Evolutionary conservation across 2,888 invertebrate species (phyloP).

Genomic region (Aphidoletes aphidimyza): DNA sequence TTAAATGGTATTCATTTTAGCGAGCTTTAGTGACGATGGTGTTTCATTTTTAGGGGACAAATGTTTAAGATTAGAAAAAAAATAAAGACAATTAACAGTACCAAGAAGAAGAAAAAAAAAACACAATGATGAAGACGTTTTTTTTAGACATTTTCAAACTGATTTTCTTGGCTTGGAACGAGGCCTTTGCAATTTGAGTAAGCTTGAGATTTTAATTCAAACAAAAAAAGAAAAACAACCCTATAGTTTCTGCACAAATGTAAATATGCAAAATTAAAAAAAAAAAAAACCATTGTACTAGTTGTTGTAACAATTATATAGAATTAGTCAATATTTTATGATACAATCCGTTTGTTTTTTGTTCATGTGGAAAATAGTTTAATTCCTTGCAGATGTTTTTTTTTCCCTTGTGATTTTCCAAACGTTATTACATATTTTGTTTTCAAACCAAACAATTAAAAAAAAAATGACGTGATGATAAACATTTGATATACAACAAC

Average conservation of each 20-base stretch:
- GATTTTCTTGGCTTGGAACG: conserved; percentile 1
- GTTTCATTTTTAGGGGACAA: conserved; percentile 43
- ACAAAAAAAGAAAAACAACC: too few relatives aligned
- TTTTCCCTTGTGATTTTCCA: too few relatives aligned
- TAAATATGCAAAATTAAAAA: not conserved
- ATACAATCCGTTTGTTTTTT: too few relatives aligned
- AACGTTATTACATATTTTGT: too few relatives aligned
- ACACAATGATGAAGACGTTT: not conserved
- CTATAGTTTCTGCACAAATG: too few relatives aligned
- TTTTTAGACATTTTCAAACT: not conserved
- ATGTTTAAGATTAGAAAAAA: conserved; percentile 24
- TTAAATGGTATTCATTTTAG: conserved; percentile 53
- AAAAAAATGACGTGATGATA: not conserved
- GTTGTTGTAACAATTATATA: too few relatives aligned
- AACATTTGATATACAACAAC: not conserved
- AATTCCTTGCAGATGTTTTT: too few relatives aligned
- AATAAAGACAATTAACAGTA: not conserved
- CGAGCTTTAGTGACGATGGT: conserved; percentile 51
- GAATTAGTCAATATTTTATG: too few relatives aligned
- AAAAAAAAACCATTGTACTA: too few relatives aligned
- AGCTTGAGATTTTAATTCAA: not conserved
- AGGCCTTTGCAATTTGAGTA: not conserved
- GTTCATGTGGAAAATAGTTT: too few relatives aligned
- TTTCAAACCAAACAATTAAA: not conserved
- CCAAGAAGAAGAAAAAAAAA: not conserved